These are phyloP conservation scores for Stichodactyla helianthus DNA, from an alignment of 64 coral and sea anemone species.

Conservation along the genomic window DNA sequence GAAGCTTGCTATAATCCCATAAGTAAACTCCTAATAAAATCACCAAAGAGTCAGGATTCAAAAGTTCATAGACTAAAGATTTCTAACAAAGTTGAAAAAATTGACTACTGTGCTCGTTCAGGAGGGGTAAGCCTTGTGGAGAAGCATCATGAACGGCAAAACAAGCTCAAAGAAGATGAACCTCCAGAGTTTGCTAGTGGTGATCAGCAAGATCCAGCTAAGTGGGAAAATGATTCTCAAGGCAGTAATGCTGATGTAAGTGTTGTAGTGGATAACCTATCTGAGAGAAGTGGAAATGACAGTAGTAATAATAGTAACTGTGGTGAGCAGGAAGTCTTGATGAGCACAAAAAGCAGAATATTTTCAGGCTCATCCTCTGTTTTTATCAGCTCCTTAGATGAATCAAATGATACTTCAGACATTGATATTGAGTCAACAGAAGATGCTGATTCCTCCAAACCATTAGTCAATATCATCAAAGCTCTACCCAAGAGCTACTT, in stretches of 20 bases:
- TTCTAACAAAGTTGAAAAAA: constrained; percentile 65
- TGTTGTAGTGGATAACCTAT: background rate
- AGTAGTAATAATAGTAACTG: constrained; percentile 15
- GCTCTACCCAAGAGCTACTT: constrained; percentile 33
- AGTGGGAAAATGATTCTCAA: background rate
- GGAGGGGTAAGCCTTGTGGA: constrained; percentile 42
- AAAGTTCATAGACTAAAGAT: background rate
- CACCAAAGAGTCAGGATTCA: background rate
- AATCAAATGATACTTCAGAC: constrained; percentile 32
- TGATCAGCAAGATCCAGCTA: constrained; percentile 25
- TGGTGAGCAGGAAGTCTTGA: background rate
- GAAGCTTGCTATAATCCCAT: background rate
- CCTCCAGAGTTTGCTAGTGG: background rate
- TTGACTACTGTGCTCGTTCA: constrained; percentile 69
- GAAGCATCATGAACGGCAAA: constrained; percentile 25
- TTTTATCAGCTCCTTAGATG: background rate
- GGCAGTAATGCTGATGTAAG: background rate
- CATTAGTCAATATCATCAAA: background rate
- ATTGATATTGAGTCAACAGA: constrained; percentile 55
- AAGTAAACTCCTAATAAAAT: background rate
- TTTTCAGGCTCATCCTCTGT: constrained; percentile 4
- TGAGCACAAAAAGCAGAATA: background rate
- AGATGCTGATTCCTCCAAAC: constrained; percentile 9
- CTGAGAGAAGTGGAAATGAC: constrained; percentile 17
- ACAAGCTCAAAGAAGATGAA: constrained; percentile 38